phyloP scores from a whole-genome alignment of 2,888 invertebrate species.

The Augochlorella aurata region DNA sequence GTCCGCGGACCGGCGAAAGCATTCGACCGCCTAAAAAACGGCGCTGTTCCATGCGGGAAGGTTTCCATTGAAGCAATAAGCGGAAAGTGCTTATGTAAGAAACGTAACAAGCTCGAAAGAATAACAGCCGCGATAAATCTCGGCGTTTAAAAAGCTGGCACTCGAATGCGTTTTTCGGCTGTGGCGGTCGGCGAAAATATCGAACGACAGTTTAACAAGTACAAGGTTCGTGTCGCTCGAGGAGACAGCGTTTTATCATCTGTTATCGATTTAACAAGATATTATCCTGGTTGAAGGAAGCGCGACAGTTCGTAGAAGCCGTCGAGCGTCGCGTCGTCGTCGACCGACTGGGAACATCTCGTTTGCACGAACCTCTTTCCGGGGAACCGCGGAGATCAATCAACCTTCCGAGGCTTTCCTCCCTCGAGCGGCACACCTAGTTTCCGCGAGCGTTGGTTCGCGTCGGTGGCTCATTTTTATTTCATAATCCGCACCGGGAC shows the following conservation, averaged over 20 bases:
- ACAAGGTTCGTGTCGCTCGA: conserved; percentile 12
- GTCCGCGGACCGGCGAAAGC: too few relatives aligned
- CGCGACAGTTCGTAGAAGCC: conserved; percentile 12
- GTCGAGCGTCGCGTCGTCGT: too few relatives aligned
- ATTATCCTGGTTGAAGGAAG: conserved; percentile 41
- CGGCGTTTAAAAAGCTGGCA: background rate
- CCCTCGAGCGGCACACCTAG: background rate
- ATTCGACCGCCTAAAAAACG: too few relatives aligned
- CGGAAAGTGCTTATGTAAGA: too few relatives aligned
- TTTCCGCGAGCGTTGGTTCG: background rate
- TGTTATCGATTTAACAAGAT: conserved; percentile 66
- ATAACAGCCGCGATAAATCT: background rate
- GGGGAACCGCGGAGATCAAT: conserved; percentile 31
- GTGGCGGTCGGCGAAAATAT: background rate
- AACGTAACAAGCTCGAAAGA: background rate
- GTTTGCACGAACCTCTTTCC: conserved; percentile 42
- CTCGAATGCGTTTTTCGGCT: background rate
- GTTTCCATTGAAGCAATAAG: background rate
- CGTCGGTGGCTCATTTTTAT: background rate
- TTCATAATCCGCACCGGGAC: background rate
- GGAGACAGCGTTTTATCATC: conserved; percentile 47
- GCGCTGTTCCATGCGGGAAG: background rate
- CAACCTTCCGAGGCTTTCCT: background rate
- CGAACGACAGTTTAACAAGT: background rate
- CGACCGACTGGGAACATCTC: conserved; percentile 10